These are phyloP conservation scores for Sinocyclocheilus maitianheensis DNA, from an alignment of 2,113 vertebrate genomes.

Conservation along the genomic window DNA sequence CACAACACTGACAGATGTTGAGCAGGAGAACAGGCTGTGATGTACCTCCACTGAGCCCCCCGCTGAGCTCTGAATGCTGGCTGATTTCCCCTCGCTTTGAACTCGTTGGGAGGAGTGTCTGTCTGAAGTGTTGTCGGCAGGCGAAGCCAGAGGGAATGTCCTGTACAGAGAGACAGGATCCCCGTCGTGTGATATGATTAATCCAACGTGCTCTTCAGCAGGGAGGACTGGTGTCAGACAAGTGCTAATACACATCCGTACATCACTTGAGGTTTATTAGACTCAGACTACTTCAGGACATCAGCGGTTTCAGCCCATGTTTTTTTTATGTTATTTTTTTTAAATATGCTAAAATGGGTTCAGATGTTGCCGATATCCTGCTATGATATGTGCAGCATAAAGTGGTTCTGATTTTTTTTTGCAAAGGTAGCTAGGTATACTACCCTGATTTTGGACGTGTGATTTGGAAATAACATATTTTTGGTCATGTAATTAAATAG, in stretches of 20 bases:
- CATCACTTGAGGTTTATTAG: not conserved
- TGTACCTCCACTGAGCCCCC: constrained; percentile 12
- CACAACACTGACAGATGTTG: constrained; percentile 24
- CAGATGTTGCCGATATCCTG: too few relatives aligned
- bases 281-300: not conserved
- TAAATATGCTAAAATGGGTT: not conserved
- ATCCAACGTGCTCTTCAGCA: not conserved
- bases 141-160: constrained; percentile 25
- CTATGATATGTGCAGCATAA: not conserved
- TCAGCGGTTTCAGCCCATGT: not conserved
- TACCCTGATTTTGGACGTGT: not conserved
- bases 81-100: constrained; percentile 32
- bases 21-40: constrained; percentile 13
- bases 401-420: not conserved
- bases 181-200: not conserved
- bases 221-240: not conserved
- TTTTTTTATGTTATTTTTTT: not conserved
- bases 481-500: too few relatives aligned
- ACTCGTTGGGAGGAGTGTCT: constrained; percentile 14
- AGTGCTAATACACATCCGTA: constrained; percentile 5
- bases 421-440: not conserved
- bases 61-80: constrained; percentile 37
- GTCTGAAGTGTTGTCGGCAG: constrained; percentile 4
- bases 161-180: not conserved
- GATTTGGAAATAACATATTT: not conserved